Evolutionary conservation across 1,140 invertebrate species (phyloP).

Genomic region (Epicauta chinensis): DNA sequence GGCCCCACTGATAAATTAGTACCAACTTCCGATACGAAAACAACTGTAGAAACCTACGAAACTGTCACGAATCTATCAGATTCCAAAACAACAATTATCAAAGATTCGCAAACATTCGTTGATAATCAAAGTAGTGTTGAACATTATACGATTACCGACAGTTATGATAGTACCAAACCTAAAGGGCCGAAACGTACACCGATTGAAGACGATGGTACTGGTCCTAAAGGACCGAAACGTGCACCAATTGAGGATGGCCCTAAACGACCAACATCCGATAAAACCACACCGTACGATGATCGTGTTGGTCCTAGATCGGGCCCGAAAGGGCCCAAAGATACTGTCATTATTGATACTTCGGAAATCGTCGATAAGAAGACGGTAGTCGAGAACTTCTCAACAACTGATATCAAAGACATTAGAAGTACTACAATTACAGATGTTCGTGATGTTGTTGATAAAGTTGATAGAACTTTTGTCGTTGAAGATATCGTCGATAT

Average conservation of each 20-base stretch:
- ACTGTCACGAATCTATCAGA: too few species aligned
- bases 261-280: neutral
- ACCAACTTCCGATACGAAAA: too few species aligned
- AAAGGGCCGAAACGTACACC: conserved; percentile 7
- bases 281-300: conserved; percentile 7
- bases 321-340: neutral
- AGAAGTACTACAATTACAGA: conserved; percentile 34
- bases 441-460: conserved; percentile 1
- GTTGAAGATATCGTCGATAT: conserved; percentile 29
- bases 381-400: conserved; percentile 31
- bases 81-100: neutral
- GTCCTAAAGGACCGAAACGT: neutral
- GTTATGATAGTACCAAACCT: conserved; percentile 20
- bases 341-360: too few species aligned
- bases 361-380: conserved; percentile 14
- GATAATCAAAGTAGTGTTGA: conserved; percentile 23
- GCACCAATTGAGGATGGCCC: neutral
- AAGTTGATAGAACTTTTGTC: conserved; percentile 10
- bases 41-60: too few species aligned
- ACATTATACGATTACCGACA: conserved; percentile 11
- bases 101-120: neutral
- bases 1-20: neutral
- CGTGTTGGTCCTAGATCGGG: neutral
- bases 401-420: conserved; percentile 35
- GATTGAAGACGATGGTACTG: neutral